Percentiles rank a stretch among this genome's conserved stretches.
Evolutionary conservation across 64 coral and sea anemone species (phyloP).

Genomic region (Hydrozoanthus tunicans): DNA sequence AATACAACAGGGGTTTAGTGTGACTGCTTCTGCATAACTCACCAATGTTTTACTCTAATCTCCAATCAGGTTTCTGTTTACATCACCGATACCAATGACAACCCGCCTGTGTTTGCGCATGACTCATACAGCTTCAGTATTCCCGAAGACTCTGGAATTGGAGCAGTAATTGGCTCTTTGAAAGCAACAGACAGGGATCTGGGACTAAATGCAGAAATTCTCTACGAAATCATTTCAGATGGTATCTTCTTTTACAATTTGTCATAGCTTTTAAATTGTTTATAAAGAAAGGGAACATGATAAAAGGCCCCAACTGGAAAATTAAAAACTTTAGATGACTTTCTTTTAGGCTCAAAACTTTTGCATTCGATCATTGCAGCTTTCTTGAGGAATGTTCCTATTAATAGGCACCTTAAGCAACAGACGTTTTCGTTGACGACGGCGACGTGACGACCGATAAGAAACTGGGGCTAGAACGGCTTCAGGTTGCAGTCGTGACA

Average conservation of each 20-base stretch:
- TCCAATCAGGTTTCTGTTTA: not conserved
- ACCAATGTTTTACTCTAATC: not conserved
- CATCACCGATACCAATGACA: conserved; percentile 32
- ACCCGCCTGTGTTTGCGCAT: conserved; percentile 17
- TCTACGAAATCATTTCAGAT: conserved; percentile 24
- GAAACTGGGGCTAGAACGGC: conserved; percentile 35
- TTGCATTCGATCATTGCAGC: no score
- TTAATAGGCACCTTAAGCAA: conserved; percentile 70
- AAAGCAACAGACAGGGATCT: conserved; percentile 1
- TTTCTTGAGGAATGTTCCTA: no score
- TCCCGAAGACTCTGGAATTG: not conserved
- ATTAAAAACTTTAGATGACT: no score
- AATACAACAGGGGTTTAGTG: not conserved
- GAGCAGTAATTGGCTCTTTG: not conserved
- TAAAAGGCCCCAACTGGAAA: not conserved
- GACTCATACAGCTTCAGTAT: conserved; percentile 3
- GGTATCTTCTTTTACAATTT: conserved; percentile 15
- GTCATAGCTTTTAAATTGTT: not conserved
- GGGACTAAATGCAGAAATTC: conserved; percentile 12
- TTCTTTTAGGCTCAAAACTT: no score
- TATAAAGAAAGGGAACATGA: not conserved
- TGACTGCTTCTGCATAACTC: not conserved
- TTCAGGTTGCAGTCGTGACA: no score
- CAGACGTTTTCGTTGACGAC: conserved; percentile 79
- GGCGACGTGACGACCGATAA: conserved; percentile 73